Evolutionary conservation across 2,797 vertebrate genomes (phyloP), one percentile per base, ranked within the genome.

Genomic region (Cryptoprocta ferox): DNA sequence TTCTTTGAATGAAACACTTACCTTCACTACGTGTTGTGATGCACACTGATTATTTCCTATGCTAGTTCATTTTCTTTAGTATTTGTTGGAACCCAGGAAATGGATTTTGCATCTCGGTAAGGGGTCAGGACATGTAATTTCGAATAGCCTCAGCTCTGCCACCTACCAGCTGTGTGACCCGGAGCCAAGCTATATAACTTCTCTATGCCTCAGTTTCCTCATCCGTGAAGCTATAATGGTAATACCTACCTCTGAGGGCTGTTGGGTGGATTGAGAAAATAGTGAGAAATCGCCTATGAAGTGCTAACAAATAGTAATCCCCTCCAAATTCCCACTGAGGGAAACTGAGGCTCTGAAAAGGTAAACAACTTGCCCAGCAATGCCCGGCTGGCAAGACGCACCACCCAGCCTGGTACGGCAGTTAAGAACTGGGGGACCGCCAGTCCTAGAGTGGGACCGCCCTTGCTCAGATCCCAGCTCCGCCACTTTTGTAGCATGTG

Each of bases 1-100:
- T 61, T 84, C 91, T 94, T 94, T 68, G 30, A 59, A 88, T 30
- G 63, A 97, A 94, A 93, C 90, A 95, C 97, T 97, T 96, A 97
- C 97, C 95, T 96, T 89, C 76, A 82, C 78, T 80, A 35, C 39
- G 4, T 66, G 21, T 78, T 78, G 50, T 91, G 71, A 94, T 50
- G 32, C 30, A 89, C 12, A 92, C 56, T 81, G 59, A 78, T 71
- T 71, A 70, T 78, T 80, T 92, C 63, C 91, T 82, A 88, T 24
- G 30, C 93, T 78, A 56, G 75, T 92, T 76, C 53, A 78, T 87
- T 56, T 79, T 73, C 39, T 45, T 96, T 81, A 95, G 75, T 94
- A 89, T 95, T 93, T 45, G 56, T 78, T 96, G 45, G 61, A 95
- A 91, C 71, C 70, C 71, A 95, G 61, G 82, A 96, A 93, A 91